Evolutionary conservation across 2,888 invertebrate species (phyloP).

Genomic region (Hirtodrosophila alboralis): DNA sequence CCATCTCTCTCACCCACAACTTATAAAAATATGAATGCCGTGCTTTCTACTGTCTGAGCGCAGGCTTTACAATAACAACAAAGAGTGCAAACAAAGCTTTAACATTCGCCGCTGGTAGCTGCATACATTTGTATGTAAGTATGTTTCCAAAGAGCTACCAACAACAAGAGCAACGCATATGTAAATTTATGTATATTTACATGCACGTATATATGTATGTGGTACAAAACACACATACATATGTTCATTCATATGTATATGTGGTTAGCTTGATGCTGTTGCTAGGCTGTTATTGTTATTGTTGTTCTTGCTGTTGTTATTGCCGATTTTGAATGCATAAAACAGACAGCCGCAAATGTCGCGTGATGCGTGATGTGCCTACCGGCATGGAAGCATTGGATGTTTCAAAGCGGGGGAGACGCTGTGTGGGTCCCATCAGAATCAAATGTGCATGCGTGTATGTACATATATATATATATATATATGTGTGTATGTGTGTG

Average conservation of each 20-base stretch:
- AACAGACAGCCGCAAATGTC: constrained; percentile 66
- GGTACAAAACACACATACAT: no score
- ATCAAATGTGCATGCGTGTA: constrained; percentile 31
- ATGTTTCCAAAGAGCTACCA: background rate
- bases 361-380: constrained; percentile 56
- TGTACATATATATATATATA: background rate
- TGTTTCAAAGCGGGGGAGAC: constrained; percentile 9
- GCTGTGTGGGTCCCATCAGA: constrained; percentile 23
- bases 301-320: constrained; percentile 31
- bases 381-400: constrained; percentile 8
- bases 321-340: constrained; percentile 53
- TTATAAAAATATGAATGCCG: constrained; percentile 20
- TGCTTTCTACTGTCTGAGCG: constrained; percentile 5
- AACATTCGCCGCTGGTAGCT: constrained; percentile 21
- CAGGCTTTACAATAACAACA: constrained; percentile 22
- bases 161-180: background rate
- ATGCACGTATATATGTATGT: constrained; percentile 2
- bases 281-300: constrained; percentile 52
- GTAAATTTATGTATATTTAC: constrained; percentile 3
- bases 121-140: constrained; percentile 4
- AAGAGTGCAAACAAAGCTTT: constrained; percentile 36
- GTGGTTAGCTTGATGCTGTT: constrained; percentile 57
- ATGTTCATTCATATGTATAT: no score
- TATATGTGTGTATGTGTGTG: constrained; percentile 30
- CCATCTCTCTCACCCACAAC: background rate